Evolutionary conservation across 2,797 vertebrate species (phyloP).

Genomic region (Enteromius argenteus): DNA sequence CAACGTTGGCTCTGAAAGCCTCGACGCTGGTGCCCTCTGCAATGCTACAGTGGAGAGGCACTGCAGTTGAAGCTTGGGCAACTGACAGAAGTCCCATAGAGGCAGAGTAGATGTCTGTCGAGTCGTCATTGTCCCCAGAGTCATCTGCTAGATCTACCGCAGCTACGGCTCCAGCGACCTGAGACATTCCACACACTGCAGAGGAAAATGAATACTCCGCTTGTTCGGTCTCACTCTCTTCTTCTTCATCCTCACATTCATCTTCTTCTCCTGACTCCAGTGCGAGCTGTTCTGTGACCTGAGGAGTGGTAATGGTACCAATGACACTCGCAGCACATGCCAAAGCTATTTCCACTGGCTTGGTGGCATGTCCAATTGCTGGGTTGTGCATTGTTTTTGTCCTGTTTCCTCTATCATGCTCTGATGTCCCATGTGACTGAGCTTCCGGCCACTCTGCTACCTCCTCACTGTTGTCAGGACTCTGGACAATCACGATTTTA

Average conservation of each 20-base stretch:
- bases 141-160: constrained; percentile 84
- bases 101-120: constrained; percentile 72
- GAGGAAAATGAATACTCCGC: constrained; percentile 87
- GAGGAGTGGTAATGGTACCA: constrained; percentile 91
- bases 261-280: constrained; percentile 71
- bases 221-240: constrained; percentile 61
- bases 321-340: constrained; percentile 93
- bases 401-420: constrained; percentile 63
- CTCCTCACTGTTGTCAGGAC: constrained; percentile 87
- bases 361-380: constrained; percentile 71
- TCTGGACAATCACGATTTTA: constrained; percentile 97
- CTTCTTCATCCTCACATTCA: constrained; percentile 61
- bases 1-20: constrained; percentile 84
- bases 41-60: constrained; percentile 82
- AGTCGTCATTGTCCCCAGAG: constrained; percentile 65
- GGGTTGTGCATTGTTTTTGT: constrained; percentile 61
- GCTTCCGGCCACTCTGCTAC: constrained; percentile 82
- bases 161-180: constrained; percentile 90
- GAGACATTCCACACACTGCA: constrained; percentile 90
- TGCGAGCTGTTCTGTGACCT: constrained; percentile 85
- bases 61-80: constrained; percentile 82
- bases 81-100: constrained; percentile 82
- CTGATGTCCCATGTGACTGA: constrained; percentile 67
- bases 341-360: constrained; percentile 88
- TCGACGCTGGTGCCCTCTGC: constrained; percentile 82